These are phyloP conservation scores for Limnodromus scolopaceus DNA, from an alignment of 2,797 vertebrate species.

Conservation along the genomic window DNA sequence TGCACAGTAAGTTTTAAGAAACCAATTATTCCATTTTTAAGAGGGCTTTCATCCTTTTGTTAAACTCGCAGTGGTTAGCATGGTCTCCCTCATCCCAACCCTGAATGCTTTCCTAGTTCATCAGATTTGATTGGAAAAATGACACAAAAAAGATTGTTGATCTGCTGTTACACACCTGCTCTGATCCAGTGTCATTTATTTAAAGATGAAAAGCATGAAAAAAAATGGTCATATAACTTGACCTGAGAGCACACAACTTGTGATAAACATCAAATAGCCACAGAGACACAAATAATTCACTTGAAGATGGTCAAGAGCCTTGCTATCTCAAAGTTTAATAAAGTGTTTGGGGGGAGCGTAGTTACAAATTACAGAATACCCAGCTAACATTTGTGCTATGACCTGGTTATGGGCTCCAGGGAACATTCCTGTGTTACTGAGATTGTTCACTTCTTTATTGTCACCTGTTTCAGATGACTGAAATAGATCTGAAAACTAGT, in stretches of 20 bases:
- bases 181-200: background rate
- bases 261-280: background rate
- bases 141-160: background rate
- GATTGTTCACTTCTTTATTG: background rate
- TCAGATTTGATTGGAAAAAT: background rate
- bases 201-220: background rate
- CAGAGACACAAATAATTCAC: background rate
- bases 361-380: background rate
- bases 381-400: background rate
- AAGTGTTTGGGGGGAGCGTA: background rate
- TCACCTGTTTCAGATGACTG: background rate
- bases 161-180: background rate
- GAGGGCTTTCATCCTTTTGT: background rate
- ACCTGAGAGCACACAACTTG: background rate
- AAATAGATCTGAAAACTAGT: background rate
- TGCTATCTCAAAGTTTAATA: background rate
- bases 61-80: background rate
- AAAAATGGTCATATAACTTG: background rate
- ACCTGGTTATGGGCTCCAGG: background rate
- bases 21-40: background rate
- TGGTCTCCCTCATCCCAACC: background rate
- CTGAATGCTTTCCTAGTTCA: background rate
- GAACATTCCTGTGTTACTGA: background rate
- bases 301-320: background rate
- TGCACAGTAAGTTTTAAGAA: background rate